Conservation (phyloP, 2,113 vertebrate species). For the Condylura cristata region DNA sequence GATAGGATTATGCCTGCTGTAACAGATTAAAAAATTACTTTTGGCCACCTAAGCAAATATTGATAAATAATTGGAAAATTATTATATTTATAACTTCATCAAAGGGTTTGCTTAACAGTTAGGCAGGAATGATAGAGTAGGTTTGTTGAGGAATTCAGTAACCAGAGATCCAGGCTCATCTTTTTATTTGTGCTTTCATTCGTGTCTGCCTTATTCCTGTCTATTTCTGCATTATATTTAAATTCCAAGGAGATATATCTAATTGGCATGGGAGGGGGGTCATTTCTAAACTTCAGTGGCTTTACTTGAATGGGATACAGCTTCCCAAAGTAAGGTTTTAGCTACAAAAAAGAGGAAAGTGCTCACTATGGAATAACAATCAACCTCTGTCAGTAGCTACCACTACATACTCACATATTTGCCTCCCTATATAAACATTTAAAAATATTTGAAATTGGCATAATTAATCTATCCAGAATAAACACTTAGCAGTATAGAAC, state of each 20-base stretch:
- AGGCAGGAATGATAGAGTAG: not conserved
- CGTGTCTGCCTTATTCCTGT: not conserved
- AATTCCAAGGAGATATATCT: not conserved
- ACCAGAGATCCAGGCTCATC: not conserved
- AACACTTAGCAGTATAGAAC: not conserved
- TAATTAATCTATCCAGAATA: not conserved
- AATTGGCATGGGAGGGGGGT: not conserved
- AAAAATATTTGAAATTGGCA: not conserved
- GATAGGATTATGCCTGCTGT: not conserved
- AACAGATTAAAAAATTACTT: conserved; percentile 21
- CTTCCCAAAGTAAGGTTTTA: not conserved
- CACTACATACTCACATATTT: not conserved
- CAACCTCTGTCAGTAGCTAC: not conserved
- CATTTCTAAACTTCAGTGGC: not conserved
- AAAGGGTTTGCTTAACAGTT: not conserved
- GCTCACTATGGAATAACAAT: not conserved
- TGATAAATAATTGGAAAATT: not conserved
- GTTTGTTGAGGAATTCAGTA: not conserved
- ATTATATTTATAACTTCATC: not conserved
- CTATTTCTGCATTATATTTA: not conserved
- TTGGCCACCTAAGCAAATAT: not conserved
- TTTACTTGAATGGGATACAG: not conserved
- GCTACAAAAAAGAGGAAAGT: not conserved
- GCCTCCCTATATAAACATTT: not conserved
- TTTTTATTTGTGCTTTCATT: not conserved